Evolutionary conservation across 1,140 invertebrate genomes (phyloP), one percentile per base, ranked within the genome.

Genomic region (Drosophila kepulauana): DNA sequence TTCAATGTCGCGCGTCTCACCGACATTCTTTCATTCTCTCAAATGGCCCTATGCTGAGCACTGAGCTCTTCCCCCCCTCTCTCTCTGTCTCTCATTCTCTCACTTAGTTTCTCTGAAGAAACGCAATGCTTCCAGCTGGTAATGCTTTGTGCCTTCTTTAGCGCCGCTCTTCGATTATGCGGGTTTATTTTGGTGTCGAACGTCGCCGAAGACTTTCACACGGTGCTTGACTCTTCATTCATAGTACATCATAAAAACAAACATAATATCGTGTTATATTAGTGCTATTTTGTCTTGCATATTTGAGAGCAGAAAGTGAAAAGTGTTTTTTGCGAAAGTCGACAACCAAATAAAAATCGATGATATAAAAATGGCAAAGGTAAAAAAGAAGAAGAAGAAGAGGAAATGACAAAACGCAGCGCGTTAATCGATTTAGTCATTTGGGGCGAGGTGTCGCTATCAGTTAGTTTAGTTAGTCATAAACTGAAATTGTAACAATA

Each of bases 341-440:
- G 20, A 45, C n/a, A 46, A 8, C 20, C 20, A 33, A 33, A 33
- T 8, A 43, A 57, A 63, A 78, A 65, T 61, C 61, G 56, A 80
- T 56, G 35, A 54, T 48, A 61, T 46, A 65, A 41, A 82, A 80
- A 87, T 88, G 84, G 80, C 80, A 45, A 67, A 78, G 84, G 80
- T 88, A 88, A 80, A 65, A 62, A n/a, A 48, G 48, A 20, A 20
- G 20, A 20, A 20, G 13, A 49, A 71, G 33, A 77, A 13, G 4
- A 15, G 38, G 15, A 45, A 35, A 13, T 8, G 7, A 8, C 35
- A 38, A 38, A 38, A 7, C 5, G 7, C 30, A 7, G 30, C 30
- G 7, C 25, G 13, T 5, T 58, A 67, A 67, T 67, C 54, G 54
- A 58, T 66, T 57, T 57, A 49, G 62, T 59, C 52, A 66, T 57